Base-by-base conservation (phyloP, 2,113 vertebrate species). In the Pollimyrus isidori region DNA sequence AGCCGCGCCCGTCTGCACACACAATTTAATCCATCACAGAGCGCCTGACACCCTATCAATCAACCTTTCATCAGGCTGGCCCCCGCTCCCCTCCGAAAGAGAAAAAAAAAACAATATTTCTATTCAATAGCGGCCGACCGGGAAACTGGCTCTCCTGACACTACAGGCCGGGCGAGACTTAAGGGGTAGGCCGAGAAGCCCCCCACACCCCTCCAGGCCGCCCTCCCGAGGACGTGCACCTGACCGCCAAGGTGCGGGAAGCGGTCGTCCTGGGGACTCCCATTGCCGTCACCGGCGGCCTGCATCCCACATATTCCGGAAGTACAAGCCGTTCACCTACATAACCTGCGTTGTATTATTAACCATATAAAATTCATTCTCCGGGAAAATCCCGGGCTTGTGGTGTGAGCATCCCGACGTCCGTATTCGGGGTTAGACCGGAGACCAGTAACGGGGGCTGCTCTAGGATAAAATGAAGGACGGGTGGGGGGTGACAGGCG, bases 11-110 rank as follows among this genome's bases (percentile, higher is more conserved):
- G 96, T 97, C 97, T 98, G 97, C 97, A 98, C 97, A 98, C 97
- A 97, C 97, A 97, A 96, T 98, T 98, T 98, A 99, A 98, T 98
- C 97, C 97, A 97, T 97, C 96, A 97, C 97, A 97, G 97, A 95
- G 97, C 96, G 95, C 96, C 96, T 97, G 97, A 96, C 96, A 96
- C 95, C 96, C 96, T 96, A 97, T 98, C 98, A 97, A 98, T 99
- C 98, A 98, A 97, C 96, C 97, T 96, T 99, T 98, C 97, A 99
- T 99, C 98, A 98, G 97, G 97, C 97, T 97, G 96, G 96, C 91
- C 92, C 85, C 35, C 50, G 48, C 50, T 53, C 50, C 19, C 85
- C 23, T 4, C 48, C 89, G 65, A 96, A 97, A 97, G 95, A 96
- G 5, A 96, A 96, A 92, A 96, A 92, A 97, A 97, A 97, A 97